Evolutionary conservation across 2,113 vertebrate species (phyloP).

Genomic region (Riparia riparia): DNA sequence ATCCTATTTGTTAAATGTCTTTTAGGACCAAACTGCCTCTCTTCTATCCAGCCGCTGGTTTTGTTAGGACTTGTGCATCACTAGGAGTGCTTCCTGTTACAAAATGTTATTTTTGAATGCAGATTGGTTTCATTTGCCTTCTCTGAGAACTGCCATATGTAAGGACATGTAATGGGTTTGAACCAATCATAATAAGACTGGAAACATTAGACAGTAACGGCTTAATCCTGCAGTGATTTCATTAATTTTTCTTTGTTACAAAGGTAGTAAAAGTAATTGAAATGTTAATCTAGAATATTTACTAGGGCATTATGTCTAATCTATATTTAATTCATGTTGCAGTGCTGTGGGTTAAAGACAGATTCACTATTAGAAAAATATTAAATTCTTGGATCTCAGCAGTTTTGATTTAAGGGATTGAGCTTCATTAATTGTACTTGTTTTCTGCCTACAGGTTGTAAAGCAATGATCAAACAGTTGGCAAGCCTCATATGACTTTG

Average conservation of each 20-base stretch:
- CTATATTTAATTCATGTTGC: not conserved
- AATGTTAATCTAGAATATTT: conserved; percentile 36
- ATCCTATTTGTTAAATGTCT: not conserved
- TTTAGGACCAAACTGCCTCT: not conserved
- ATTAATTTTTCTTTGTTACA: conserved; percentile 24
- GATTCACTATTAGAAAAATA: not conserved
- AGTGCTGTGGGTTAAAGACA: not conserved
- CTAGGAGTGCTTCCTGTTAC: not conserved
- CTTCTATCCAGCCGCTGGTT: not conserved
- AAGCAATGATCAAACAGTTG: conserved; percentile 34
- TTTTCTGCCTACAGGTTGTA: conserved; percentile 25
- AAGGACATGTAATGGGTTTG: not conserved
- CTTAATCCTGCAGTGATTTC: conserved; percentile 26
- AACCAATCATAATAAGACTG: conserved; percentile 3
- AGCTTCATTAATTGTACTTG: conserved; percentile 25
- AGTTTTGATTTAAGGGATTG: conserved; percentile 26
- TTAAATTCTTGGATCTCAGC: not conserved
- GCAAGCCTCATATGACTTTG: conserved; percentile 52
- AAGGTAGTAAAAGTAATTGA: conserved; percentile 30
- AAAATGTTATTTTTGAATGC: not conserved
- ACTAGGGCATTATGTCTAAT: not conserved
- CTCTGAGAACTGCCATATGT: not conserved
- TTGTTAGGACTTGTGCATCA: not conserved
- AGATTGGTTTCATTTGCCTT: not conserved
- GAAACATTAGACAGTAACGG: not conserved